Evolutionary conservation across 2,113 vertebrate species (phyloP), one percentile per base, ranked within the genome.

Genomic region (Rhinichthys klamathensis): DNA sequence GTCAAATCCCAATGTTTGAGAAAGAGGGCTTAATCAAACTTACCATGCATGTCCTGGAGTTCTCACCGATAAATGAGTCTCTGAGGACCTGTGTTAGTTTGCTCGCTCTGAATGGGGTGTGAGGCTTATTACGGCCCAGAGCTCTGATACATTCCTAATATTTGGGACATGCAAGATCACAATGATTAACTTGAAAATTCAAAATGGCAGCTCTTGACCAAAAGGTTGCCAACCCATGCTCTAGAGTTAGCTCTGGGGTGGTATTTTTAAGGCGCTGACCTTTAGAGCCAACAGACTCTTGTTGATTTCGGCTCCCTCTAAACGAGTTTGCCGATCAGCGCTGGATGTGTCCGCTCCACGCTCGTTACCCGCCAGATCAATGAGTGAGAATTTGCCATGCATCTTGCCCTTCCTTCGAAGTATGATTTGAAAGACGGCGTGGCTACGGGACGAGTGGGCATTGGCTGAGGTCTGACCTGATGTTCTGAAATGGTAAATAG

Each of bases 271-370:
- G 27, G 8, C 2, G 1, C 79, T 76, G 63, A 99, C 98, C 97
- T 99, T 99, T 41, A 99, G 95, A 84, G 98, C 98, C 92, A 99
- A 94, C 91, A 99, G 96, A 93, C 98, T 99, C 93, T 99, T 99
- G 94, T 99, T 99, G 91, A 99, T 99, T 94, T 99, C 98, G 0
- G 98, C 98, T 91, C 98, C 98, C 93, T 99, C 98, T 89, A 99
- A 94, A 51, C 98, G 94, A 0, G 98, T 99, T 91, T 99, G 98
- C 23, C 98, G 95, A 89, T 99, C 97, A 2, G 98, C 97, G 78
- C 98, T 99, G 0, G 97, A 99, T 27, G 98, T 99, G 84, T 99
- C 98, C 0, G 98, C 98, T 79, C 98, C 98, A 87, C 98, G 95
- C 94, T 99, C 98, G 80, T 99, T 99, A 83, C 98, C 98, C 65